These are phyloP conservation scores for Urophycis tenuis DNA, from an alignment of 2,797 vertebrate species.

Conservation along the genomic window DNA sequence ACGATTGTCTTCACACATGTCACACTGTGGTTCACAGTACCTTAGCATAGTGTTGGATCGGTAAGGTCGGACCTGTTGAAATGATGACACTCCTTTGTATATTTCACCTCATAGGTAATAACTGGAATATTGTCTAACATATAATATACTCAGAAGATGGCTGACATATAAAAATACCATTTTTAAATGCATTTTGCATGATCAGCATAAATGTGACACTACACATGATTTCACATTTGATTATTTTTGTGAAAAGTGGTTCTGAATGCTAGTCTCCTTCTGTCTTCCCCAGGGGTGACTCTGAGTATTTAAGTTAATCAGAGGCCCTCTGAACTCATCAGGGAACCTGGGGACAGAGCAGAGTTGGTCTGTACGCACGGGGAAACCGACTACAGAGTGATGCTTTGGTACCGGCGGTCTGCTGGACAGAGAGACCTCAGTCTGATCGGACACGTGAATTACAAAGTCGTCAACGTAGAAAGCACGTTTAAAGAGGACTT, in stretches of 20 bases:
- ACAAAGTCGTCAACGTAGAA: not conserved
- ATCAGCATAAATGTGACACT: not conserved
- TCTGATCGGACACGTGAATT: constrained; percentile 36
- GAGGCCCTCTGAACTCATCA: constrained; percentile 17
- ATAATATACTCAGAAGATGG: not conserved
- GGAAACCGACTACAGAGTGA: constrained; percentile 26
- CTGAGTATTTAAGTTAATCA: constrained; percentile 22
- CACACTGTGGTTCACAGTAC: not conserved
- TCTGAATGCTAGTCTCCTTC: not conserved
- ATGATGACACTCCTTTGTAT: not conserved
- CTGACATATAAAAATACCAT: not conserved
- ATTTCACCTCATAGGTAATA: constrained; percentile 2
- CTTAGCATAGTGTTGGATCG: not conserved
- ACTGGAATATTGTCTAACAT: not conserved
- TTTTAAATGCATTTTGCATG: not conserved
- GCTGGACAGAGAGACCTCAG: constrained; percentile 32
- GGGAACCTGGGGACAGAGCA: constrained; percentile 27
- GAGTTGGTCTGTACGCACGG: constrained; percentile 49
- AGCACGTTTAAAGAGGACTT: not conserved
- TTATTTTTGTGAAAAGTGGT: not conserved
- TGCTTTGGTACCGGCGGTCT: constrained; percentile 55
- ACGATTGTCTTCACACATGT: not conserved
- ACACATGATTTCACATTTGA: no score
- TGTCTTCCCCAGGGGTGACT: constrained; percentile 17
- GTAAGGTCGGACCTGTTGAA: not conserved